These are phyloP conservation scores for Schlechtendalia chinensis DNA, from an alignment of 1,140 invertebrate genomes.

Conservation along the genomic window DNA sequence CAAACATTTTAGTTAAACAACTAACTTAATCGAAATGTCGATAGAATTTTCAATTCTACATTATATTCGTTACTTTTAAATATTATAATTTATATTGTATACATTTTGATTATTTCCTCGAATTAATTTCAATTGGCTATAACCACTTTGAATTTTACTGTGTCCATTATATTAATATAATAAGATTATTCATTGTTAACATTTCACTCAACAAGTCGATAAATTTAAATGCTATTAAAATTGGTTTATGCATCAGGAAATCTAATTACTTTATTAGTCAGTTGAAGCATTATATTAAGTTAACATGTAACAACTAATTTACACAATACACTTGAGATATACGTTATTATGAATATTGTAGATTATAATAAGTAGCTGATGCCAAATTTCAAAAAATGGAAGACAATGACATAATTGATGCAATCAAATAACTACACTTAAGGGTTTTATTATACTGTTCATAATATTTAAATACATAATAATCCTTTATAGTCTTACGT, in stretches of 20 bases:
- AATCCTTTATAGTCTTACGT: neutral
- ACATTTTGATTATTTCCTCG: neutral
- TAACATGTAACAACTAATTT: slow-evolving; percentile 27
- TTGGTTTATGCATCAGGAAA: neutral
- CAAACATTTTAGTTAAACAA: neutral
- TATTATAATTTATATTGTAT: neutral
- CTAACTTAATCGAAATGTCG: neutral
- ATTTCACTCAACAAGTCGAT: neutral
- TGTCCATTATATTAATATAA: neutral
- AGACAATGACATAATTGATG: neutral
- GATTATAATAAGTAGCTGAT: neutral
- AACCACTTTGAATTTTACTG: neutral
- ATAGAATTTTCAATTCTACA: neutral
- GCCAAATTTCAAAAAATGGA: neutral
- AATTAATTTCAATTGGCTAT: neutral
- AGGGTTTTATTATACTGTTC: no score
- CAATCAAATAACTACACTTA: neutral
- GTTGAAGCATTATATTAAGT: neutral
- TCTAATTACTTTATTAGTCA: neutral
- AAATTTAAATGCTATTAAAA: neutral
- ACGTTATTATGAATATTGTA: neutral
- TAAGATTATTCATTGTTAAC: slow-evolving; percentile 11
- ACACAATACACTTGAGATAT: neutral
- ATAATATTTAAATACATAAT: neutral
- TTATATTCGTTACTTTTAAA: neutral